Conservation (phyloP, 37 sponge, comb jelly and placozoan genomes). For the Bolinopsis microptera region DNA sequence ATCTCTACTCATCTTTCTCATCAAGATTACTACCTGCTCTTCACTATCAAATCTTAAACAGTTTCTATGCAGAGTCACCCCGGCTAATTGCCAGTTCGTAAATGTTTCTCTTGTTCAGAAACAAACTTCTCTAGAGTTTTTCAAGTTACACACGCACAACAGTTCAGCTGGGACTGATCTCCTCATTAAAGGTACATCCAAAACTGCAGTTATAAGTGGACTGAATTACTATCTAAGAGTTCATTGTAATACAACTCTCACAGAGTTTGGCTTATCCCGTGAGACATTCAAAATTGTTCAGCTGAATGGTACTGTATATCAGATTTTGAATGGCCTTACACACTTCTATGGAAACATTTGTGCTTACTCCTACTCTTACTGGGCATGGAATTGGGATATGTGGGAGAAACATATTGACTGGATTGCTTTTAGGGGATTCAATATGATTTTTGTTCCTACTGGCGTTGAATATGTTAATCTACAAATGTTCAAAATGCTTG, state of each 20-base stretch:
- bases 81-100: not conserved
- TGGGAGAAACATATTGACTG: slow-evolving; percentile 59
- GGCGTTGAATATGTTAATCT: not conserved
- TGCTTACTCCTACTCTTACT: slow-evolving; percentile 43
- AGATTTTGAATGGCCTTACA: too few relatives aligned
- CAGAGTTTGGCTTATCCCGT: not conserved
- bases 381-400: slow-evolving; percentile 11
- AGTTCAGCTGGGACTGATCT: not conserved
- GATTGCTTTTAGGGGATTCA: slow-evolving; percentile 26
- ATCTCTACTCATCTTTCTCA: too few relatives aligned
- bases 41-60: not conserved
- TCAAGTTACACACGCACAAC: not conserved
- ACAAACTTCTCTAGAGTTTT: not conserved
- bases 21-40: too few relatives aligned
- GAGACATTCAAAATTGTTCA: not conserved
- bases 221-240: not conserved
- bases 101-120: not conserved
- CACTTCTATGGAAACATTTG: slow-evolving; percentile 61
- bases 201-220: not conserved
- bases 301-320: not conserved
- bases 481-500: not conserved
- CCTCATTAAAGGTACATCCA: not conserved
- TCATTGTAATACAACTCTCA: not conserved
- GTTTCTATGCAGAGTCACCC: not conserved
- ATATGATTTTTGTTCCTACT: slow-evolving; percentile 28